These are phyloP conservation scores for Drosophila barbarae DNA, from an alignment of 2,888 invertebrate genomes.

Conservation along the genomic window DNA sequence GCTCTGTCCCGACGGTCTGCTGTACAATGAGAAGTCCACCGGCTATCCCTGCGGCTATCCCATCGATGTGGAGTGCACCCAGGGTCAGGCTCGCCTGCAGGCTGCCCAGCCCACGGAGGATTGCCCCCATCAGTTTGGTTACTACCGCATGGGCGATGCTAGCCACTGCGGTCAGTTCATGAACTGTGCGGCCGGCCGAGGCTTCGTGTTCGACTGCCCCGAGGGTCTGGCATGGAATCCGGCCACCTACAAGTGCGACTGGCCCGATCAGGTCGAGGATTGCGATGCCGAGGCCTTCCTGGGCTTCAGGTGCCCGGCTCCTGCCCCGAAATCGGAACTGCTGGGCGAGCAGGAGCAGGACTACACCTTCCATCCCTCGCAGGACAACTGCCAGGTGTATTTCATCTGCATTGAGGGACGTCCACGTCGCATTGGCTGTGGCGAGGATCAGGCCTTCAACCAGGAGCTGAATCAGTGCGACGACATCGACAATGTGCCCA, in stretches of 20 bases:
- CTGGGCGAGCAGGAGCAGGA: conserved; percentile 80
- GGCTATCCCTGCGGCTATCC: conserved; percentile 92
- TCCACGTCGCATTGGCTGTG: conserved; percentile 88
- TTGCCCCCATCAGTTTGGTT: conserved; percentile 91
- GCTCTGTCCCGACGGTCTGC: conserved; percentile 89
- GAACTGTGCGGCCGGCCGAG: conserved; percentile 90
- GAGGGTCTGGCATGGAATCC: conserved; percentile 90
- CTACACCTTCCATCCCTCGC: conserved; percentile 80
- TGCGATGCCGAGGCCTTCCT: conserved; percentile 89
- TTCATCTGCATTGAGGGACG: conserved; percentile 88
- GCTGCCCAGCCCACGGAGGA: conserved; percentile 84
- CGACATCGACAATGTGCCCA: conserved; percentile 87
- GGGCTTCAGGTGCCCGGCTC: conserved; percentile 89
- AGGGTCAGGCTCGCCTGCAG: conserved; percentile 84
- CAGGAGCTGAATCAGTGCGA: conserved; percentile 87
- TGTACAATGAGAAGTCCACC: conserved; percentile 87
- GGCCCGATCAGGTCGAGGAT: conserved; percentile 90
- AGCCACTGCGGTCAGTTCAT: conserved; percentile 88
- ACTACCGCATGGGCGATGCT: conserved; percentile 86
- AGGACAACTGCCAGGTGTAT: conserved; percentile 88
- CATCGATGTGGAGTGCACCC: conserved; percentile 87
- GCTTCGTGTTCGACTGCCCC: conserved; percentile 87
- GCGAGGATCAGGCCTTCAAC: conserved; percentile 88
- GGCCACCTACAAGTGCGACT: conserved; percentile 88
- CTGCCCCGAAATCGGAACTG: conserved; percentile 67